A percentile compares a stretch with the other conserved stretches of the same genome.
phyloP scores from a whole-genome alignment of 2,797 vertebrate species.

The Bufotes viridis region DNA sequence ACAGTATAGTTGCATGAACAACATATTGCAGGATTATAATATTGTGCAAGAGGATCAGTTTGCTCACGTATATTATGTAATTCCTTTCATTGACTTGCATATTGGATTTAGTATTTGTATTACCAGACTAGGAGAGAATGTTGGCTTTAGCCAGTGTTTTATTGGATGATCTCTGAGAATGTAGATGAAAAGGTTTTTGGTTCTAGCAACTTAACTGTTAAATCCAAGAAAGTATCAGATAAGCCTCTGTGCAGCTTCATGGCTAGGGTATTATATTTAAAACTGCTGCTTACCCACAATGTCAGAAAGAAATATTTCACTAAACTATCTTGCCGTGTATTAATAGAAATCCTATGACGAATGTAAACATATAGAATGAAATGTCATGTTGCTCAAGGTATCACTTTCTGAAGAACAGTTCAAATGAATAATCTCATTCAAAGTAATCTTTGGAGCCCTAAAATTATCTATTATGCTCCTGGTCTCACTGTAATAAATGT shows the following conservation, averaged over 20 bases:
- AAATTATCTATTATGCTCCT: background rate
- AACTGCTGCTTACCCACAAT: conserved; percentile 63
- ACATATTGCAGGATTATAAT: background rate
- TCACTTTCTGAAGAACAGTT: conserved; percentile 68
- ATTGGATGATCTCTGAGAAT: conserved; percentile 19
- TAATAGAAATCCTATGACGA: conserved; percentile 69
- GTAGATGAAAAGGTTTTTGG: conserved; percentile 54
- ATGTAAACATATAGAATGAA: conserved; percentile 64
- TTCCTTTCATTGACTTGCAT: background rate
- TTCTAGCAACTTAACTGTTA: conserved; percentile 25
- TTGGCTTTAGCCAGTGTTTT: background rate
- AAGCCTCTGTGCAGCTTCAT: conserved; percentile 63
- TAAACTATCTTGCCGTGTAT: conserved; percentile 68
- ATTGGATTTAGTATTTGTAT: background rate
- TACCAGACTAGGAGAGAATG: background rate
- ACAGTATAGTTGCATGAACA: background rate
- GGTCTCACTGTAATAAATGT: background rate
- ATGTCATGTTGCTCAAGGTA: conserved; percentile 66
- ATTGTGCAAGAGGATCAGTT: background rate
- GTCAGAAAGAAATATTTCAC: conserved; percentile 65
- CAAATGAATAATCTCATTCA: conserved; percentile 65
- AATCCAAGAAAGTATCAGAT: conserved; percentile 63
- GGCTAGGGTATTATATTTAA: conserved; percentile 67
- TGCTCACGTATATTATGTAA: background rate
- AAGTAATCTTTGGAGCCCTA: conserved; percentile 2